Evolutionary conservation across 2,113 vertebrate genomes (phyloP).

Genomic region (Neolamprologus sp.): DNA sequence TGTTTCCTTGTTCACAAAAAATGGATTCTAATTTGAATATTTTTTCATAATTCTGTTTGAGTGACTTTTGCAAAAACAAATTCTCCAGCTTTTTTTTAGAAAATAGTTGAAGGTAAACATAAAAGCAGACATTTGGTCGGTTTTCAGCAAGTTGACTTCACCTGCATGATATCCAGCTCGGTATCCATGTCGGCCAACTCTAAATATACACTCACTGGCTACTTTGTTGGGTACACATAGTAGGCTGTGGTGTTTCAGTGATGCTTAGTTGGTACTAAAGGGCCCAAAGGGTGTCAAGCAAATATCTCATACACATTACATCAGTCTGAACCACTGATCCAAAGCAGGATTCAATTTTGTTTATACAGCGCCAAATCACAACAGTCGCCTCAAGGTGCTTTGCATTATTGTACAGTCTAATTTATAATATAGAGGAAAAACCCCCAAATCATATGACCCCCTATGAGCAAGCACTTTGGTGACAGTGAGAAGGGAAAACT

Average conservation of each 20-base stretch:
- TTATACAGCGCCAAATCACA: neutral
- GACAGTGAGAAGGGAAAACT: neutral
- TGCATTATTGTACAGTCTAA: no score
- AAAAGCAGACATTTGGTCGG: fast-evolving
- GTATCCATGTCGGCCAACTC: neutral
- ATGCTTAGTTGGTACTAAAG: neutral
- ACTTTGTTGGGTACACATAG: neutral
- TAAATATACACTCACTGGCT: neutral
- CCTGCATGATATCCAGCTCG: neutral
- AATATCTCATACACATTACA: neutral
- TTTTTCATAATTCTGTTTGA: neutral
- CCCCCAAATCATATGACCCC: fast-evolving
- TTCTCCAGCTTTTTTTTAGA: neutral
- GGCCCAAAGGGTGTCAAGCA: neutral
- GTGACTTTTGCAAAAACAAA: fast-evolving
- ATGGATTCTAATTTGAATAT: neutral
- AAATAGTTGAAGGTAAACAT: neutral
- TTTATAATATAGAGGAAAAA: neutral
- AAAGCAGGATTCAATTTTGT: neutral
- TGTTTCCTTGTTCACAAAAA: neutral
- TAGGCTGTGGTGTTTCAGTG: neutral
- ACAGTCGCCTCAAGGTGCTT: fast-evolving
- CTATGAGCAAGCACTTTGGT: fast-evolving
- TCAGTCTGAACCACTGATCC: neutral
- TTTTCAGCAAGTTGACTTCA: neutral